These are phyloP conservation scores for Solenopsis fugax DNA, from an alignment of 1,140 invertebrate species.

Conservation along the genomic window DNA sequence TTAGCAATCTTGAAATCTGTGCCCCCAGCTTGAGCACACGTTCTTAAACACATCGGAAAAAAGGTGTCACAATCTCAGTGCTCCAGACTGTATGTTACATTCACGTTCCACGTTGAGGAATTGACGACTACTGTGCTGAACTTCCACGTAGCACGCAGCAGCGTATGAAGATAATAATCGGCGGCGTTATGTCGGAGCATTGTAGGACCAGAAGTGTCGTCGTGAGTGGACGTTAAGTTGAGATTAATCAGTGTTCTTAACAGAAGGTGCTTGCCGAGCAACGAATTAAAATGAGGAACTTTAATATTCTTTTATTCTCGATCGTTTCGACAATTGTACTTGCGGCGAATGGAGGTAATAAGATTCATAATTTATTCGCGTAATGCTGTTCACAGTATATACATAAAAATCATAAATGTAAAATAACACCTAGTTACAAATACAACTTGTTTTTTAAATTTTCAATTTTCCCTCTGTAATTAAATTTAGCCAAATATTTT, in stretches of 20 bases:
- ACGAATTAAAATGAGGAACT: constrained; percentile 86
- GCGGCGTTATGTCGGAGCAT: constrained; percentile 51
- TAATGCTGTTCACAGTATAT: background rate
- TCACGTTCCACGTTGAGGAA: constrained; percentile 79
- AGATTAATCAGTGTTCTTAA: constrained; percentile 55
- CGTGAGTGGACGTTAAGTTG: constrained; percentile 57
- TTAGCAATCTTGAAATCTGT: too few species aligned
- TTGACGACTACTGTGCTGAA: constrained; percentile 73
- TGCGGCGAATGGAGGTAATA: constrained; percentile 87
- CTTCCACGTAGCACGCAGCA: constrained; percentile 77
- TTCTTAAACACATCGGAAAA: too few species aligned
- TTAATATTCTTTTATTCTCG: constrained; percentile 87
- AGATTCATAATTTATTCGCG: constrained; percentile 13
- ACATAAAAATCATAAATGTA: too few species aligned
- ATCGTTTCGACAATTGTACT: constrained; percentile 88
- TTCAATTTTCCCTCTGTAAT: too few species aligned
- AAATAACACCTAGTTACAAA: background rate
- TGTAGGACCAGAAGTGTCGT: constrained; percentile 54
- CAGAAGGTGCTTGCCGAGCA: constrained; percentile 37
- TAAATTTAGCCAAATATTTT: too few species aligned
- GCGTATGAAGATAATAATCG: constrained; percentile 34
- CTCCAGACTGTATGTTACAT: too few species aligned
- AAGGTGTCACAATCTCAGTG: too few species aligned
- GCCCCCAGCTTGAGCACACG: too few species aligned
- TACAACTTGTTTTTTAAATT: too few species aligned